Conservation (phyloP, 1,140 invertebrate genomes). For the Melanaphis sacchari region DNA sequence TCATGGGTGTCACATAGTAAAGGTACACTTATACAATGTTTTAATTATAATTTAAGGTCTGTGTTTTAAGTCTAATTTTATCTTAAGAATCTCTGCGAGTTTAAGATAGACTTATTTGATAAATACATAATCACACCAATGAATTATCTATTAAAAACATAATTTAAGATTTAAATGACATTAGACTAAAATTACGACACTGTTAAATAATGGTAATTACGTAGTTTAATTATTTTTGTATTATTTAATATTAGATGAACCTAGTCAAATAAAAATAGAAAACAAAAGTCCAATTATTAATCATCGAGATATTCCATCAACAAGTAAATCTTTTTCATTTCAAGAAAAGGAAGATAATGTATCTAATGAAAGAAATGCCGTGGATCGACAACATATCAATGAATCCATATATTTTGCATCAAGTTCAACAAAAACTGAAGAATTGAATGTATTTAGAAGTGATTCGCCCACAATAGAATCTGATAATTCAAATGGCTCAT, state of each 20-base stretch:
- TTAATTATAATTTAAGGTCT: neutral
- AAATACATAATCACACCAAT: neutral
- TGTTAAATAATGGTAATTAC: neutral
- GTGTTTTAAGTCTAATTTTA: neutral
- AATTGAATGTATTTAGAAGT: neutral
- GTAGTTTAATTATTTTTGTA: neutral
- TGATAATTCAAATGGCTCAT: neutral
- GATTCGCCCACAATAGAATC: slow-evolving; percentile 24
- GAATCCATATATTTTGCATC: neutral
- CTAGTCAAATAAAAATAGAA: neutral
- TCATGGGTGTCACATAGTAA: slow-evolving; percentile 22
- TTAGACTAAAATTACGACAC: neutral
- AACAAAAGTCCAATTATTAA: neutral
- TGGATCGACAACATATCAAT: neutral
- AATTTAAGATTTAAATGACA: neutral
- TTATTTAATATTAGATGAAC: slow-evolving; percentile 7
- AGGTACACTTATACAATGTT: neutral
- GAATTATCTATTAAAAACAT: neutral
- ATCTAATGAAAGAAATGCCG: neutral
- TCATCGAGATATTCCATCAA: neutral
- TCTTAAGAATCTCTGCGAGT: neutral
- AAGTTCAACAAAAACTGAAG: neutral
- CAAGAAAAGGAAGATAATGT: neutral
- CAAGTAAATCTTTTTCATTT: neutral
- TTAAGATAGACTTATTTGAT: neutral